Conservation (phyloP, 2,113 vertebrate species). For the Onychostoma macrolepis region DNA sequence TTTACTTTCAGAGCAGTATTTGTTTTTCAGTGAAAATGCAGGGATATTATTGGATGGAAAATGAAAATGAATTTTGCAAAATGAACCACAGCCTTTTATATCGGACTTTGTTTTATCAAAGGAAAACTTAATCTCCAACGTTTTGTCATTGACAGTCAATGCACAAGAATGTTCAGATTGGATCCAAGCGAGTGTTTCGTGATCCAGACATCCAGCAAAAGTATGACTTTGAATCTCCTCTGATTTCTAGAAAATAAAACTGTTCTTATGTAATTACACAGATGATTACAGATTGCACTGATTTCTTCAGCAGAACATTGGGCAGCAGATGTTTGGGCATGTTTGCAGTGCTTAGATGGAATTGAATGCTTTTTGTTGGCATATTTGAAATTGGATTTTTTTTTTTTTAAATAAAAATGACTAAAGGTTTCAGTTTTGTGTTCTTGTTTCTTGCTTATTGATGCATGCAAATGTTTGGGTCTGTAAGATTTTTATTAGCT, state of each 20-base stretch:
- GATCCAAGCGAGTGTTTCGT: not conserved
- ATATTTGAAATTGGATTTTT: constrained; percentile 34
- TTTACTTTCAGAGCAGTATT: not conserved
- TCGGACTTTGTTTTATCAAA: not conserved
- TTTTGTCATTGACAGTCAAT: not conserved
- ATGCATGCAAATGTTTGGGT: not conserved
- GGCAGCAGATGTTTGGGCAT: constrained; percentile 20
- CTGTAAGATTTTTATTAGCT: not conserved
- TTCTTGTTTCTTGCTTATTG: not conserved
- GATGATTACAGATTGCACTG: not conserved
- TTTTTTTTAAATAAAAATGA: not conserved
- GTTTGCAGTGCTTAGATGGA: constrained; percentile 29
- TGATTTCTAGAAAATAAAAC: not conserved
- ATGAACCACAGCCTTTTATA: not conserved
- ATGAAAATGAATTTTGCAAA: not conserved
- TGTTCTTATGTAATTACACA: not conserved
- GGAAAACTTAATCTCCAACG: not conserved
- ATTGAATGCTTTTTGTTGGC: constrained; percentile 30
- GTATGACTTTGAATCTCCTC: not conserved
- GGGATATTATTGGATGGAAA: constrained; percentile 4
- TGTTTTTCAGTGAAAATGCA: constrained; percentile 10
- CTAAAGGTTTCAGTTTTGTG: not conserved
- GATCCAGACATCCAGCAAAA: not conserved
- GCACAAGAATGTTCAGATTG: not conserved
- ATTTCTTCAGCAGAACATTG: constrained; percentile 3